These are phyloP conservation scores for Rhodinocichla rosea DNA, from an alignment of 2,113 vertebrate species.

Conservation along the genomic window DNA sequence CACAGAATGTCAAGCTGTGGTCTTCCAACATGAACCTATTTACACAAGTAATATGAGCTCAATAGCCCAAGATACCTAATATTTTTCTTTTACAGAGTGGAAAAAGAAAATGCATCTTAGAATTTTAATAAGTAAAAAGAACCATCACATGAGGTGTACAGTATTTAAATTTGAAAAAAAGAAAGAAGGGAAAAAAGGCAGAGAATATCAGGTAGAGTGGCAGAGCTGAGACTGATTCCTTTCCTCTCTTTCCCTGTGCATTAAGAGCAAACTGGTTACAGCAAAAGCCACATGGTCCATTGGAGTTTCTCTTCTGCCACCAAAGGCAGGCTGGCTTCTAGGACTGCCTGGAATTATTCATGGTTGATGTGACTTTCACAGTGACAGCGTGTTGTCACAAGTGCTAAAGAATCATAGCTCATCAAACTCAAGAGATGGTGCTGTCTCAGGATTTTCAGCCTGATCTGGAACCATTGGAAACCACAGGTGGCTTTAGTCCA, in stretches of 20 bases:
- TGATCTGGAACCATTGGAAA: background rate
- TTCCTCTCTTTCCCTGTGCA: background rate
- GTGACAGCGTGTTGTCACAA: background rate
- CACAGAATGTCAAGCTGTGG: background rate
- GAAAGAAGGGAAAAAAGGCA: background rate
- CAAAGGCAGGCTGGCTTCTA: background rate
- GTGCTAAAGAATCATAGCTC: background rate
- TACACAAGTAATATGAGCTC: background rate
- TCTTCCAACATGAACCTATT: background rate
- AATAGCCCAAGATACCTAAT: background rate
- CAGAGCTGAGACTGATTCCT: background rate
- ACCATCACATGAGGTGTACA: background rate
- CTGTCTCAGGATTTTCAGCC: background rate
- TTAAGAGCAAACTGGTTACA: background rate
- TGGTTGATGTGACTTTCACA: background rate
- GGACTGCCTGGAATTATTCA: background rate
- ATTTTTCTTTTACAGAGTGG: background rate
- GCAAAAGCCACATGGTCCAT: background rate
- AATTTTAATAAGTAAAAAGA: constrained; percentile 3
- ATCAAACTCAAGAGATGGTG: background rate
- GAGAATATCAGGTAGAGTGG: background rate
- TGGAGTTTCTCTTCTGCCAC: background rate
- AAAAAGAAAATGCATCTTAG: background rate
- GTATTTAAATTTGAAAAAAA: background rate
- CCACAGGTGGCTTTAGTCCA: background rate